These are phyloP conservation scores for Lymantria dispar DNA, from an alignment of 2,888 invertebrate species.

Conservation along the genomic window DNA sequence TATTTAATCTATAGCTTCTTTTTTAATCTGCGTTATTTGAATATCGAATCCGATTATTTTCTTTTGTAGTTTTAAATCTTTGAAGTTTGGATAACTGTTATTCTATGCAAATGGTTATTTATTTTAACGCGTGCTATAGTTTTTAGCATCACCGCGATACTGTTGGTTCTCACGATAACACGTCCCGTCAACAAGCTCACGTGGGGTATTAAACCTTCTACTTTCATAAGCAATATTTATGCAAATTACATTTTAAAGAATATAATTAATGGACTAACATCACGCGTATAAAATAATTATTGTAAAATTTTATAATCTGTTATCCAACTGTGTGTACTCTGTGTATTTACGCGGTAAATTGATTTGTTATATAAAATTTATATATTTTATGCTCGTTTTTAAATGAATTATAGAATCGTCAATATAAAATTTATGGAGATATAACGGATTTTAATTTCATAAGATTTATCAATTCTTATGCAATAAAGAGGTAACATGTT, in stretches of 20 bases:
- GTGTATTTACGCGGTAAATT: too few species aligned
- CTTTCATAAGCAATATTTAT: slow-evolving; percentile 40
- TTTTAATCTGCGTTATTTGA: too few species aligned
- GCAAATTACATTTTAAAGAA: slow-evolving; percentile 21
- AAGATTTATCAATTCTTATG: too few species aligned
- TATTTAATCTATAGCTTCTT: neutral
- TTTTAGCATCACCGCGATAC: slow-evolving; percentile 58
- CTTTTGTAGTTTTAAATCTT: neutral
- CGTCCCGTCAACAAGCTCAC: slow-evolving; percentile 32
- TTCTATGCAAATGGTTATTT: slow-evolving; percentile 1
- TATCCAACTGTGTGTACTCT: too few species aligned
- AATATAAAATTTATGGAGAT: too few species aligned
- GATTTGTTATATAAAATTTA: too few species aligned
- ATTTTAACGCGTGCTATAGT: slow-evolving; percentile 53
- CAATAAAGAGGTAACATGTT: too few species aligned
- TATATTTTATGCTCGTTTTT: too few species aligned
- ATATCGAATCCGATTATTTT: too few species aligned
- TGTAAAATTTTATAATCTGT: neutral
- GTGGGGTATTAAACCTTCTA: slow-evolving; percentile 57
- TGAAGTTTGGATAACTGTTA: slow-evolving; percentile 1
- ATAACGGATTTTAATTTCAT: too few species aligned
- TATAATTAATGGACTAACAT: slow-evolving; percentile 34
- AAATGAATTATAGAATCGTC: too few species aligned
- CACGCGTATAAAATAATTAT: slow-evolving; percentile 13
- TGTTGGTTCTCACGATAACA: slow-evolving; percentile 48